A percentile compares a stretch with the other conserved stretches of the same genome.
Evolutionary conservation across 2,113 vertebrate genomes (phyloP).

Genomic region (Nothoprocta perdicaria): DNA sequence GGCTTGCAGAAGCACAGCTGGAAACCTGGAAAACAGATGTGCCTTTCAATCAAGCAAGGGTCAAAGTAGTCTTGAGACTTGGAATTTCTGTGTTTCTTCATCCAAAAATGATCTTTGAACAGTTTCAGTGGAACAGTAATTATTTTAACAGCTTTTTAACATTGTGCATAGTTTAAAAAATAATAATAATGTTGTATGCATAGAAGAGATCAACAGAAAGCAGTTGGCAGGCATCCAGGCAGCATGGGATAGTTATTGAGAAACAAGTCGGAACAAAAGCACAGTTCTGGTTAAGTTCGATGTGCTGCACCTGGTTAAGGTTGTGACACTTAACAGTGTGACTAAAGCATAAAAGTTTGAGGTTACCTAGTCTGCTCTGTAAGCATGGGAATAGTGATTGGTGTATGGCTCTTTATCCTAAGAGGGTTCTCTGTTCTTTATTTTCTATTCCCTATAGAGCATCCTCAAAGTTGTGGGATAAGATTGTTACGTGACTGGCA

Average conservation of each 20-base stretch:
- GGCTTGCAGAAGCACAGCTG: conserved; percentile 71
- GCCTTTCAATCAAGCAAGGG: conserved; percentile 77
- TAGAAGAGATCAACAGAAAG: neutral
- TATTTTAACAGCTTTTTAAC: conserved; percentile 60
- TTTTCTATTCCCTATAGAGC: neutral
- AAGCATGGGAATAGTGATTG: conserved; percentile 26
- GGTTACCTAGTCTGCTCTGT: conserved; percentile 28
- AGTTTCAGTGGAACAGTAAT: conserved; percentile 53
- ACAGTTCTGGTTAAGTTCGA: neutral
- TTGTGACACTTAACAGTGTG: neutral
- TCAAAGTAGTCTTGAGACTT: conserved; percentile 70
- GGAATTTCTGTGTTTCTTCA: conserved; percentile 60
- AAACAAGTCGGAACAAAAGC: neutral
- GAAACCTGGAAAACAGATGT: conserved; percentile 82
- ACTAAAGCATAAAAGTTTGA: neutral
- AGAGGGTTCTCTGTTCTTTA: neutral
- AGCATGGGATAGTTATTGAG: neutral
- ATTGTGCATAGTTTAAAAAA: no score
- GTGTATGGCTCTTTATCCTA: conserved; percentile 29
- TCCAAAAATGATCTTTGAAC: conserved; percentile 12
- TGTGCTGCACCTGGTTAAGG: conserved; percentile 52
- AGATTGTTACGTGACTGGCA: neutral
- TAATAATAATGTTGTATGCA: neutral
- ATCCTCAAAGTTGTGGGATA: neutral
- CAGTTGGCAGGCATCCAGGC: neutral